phyloP scores from a whole-genome alignment of 1,140 invertebrate genomes.

The Anoplophora glabripennis region DNA sequence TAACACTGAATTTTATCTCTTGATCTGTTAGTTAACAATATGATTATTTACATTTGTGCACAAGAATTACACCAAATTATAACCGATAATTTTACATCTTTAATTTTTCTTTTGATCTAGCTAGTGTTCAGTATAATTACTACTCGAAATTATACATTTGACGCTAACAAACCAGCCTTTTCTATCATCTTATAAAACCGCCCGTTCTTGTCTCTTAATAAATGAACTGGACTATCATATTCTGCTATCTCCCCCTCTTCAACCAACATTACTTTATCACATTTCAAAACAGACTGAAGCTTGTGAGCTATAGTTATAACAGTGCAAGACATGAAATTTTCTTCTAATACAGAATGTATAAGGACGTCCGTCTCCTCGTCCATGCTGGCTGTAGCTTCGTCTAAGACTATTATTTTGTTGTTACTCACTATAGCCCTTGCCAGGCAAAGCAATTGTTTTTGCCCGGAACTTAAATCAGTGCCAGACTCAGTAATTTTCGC shows the following conservation, averaged over 20 bases:
- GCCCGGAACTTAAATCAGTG: slow-evolving; percentile 71
- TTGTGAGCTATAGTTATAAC: slow-evolving; percentile 81
- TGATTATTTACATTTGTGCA: too few species aligned
- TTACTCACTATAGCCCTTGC: slow-evolving; percentile 71
- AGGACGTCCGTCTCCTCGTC: slow-evolving; percentile 68
- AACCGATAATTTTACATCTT: too few species aligned
- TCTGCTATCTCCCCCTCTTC: slow-evolving; percentile 62
- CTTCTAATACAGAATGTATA: slow-evolving; percentile 65
- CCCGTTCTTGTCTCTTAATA: slow-evolving; percentile 62
- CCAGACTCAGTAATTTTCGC: slow-evolving; percentile 61
- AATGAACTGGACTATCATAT: slow-evolving; percentile 66
- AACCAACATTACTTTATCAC: slow-evolving; percentile 70
- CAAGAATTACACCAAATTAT: too few species aligned
- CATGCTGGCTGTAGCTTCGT: slow-evolving; percentile 71
- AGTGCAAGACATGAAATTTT: slow-evolving; percentile 68
- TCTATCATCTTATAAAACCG: slow-evolving; percentile 67
- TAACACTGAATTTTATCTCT: too few species aligned
- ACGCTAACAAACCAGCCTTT: slow-evolving; percentile 54
- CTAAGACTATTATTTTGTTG: slow-evolving; percentile 74
- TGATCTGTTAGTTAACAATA: too few species aligned
- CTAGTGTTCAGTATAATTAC: too few species aligned
- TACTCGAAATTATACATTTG: too few species aligned
- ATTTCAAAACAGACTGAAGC: slow-evolving; percentile 79
- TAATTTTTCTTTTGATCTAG: too few species aligned
- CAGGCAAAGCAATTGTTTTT: slow-evolving; percentile 76